Conservation (phyloP, 2,113 vertebrate genomes). For the Bos javanicus region DNA sequence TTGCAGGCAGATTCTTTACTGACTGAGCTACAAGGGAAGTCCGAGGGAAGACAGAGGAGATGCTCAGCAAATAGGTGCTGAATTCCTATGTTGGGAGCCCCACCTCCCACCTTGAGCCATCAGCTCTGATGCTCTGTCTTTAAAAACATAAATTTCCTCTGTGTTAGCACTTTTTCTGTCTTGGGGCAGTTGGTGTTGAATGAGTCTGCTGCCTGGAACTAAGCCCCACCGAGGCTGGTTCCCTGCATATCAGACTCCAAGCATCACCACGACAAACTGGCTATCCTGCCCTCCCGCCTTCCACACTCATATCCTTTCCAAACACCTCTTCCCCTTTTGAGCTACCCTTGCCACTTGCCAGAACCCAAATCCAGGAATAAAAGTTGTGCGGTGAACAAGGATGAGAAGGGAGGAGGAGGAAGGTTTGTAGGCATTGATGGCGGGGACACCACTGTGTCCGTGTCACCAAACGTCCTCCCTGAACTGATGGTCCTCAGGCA, state of each 20-base stretch:
- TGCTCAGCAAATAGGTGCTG: background rate
- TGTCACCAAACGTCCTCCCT: background rate
- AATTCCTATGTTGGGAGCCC: background rate
- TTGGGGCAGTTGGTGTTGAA: background rate
- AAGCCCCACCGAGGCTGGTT: background rate
- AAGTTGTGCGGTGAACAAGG: background rate
- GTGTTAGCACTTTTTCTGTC: background rate
- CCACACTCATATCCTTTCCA: accelerated
- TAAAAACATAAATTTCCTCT: background rate
- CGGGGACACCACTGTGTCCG: background rate
- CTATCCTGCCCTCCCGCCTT: background rate
- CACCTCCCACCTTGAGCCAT: background rate
- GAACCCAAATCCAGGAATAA: background rate
- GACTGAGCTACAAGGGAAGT: background rate
- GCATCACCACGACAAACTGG: background rate
- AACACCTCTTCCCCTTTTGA: background rate
- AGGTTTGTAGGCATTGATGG: accelerated
- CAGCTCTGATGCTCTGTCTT: background rate
- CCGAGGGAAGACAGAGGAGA: background rate
- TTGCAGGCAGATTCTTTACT: background rate
- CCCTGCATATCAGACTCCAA: background rate
- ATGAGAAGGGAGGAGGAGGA: background rate
- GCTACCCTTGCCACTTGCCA: background rate
- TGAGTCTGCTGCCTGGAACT: background rate
- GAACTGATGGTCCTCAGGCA: background rate